Evolutionary conservation across 2,797 vertebrate species (phyloP).

Genomic region (Coregonus sp.): DNA sequence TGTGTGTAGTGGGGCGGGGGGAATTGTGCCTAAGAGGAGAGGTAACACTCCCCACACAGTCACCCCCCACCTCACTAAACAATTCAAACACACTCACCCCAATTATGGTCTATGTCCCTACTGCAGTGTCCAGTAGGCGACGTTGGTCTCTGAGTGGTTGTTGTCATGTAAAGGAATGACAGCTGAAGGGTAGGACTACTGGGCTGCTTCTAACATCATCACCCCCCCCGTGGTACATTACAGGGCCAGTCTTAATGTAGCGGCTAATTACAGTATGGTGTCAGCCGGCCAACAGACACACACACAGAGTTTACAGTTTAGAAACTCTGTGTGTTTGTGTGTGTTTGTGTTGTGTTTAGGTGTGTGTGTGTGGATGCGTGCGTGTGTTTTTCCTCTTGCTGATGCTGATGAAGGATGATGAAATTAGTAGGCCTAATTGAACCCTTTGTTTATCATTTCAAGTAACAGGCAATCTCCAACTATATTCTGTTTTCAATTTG

Average conservation of each 20-base stretch:
- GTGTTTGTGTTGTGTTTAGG: conserved; percentile 14
- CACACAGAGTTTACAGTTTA: background rate
- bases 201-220: conserved; percentile 48
- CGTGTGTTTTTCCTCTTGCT: conserved; percentile 2
- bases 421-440: background rate
- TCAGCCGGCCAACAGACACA: conserved; percentile 39
- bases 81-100: conserved; percentile 3
- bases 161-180: conserved; percentile 44
- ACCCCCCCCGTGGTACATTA: conserved; percentile 61
- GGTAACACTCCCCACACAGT: conserved; percentile 1
- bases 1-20: background rate
- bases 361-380: conserved; percentile 16
- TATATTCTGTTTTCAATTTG: background rate
- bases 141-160: conserved; percentile 15
- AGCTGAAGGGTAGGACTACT: conserved; percentile 40
- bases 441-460: background rate
- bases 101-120: background rate
- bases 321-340: conserved; percentile 9
- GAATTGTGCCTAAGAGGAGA: background rate
- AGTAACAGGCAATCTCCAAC: conserved; percentile 2
- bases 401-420: conserved; percentile 3
- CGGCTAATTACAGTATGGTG: conserved; percentile 70
- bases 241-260: conserved; percentile 64
- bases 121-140: conserved; percentile 1
- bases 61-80: background rate